These are phyloP conservation scores for Blennius ocellaris DNA, from an alignment of 2,113 vertebrate genomes.

Conservation along the genomic window DNA sequence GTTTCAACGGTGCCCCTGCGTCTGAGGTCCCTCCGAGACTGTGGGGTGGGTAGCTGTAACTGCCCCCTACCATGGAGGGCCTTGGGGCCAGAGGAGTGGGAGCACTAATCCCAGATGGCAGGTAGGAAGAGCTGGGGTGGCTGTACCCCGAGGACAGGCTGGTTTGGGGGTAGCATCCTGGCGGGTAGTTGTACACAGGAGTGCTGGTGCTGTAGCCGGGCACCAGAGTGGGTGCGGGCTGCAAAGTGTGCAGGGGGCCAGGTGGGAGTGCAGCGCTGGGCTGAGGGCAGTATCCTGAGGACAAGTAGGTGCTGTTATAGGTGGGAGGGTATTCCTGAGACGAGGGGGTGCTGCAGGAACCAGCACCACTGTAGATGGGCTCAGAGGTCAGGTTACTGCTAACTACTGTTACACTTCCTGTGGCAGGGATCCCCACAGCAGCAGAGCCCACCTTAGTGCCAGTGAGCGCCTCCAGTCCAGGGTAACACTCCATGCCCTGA, in stretches of 20 bases:
- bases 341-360: slow-evolving; percentile 64
- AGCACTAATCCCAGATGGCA: slow-evolving; percentile 86
- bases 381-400: slow-evolving; percentile 79
- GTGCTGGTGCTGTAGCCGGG: slow-evolving; percentile 86
- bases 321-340: slow-evolving; percentile 90
- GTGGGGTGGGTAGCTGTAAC: slow-evolving; percentile 84
- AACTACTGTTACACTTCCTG: slow-evolving; percentile 85
- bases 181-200: slow-evolving; percentile 88
- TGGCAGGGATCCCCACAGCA: slow-evolving; percentile 79
- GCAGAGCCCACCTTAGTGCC: slow-evolving; percentile 82
- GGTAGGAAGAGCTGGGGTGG: slow-evolving; percentile 87
- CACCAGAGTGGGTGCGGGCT: slow-evolving; percentile 81
- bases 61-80: slow-evolving; percentile 79
- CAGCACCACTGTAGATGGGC: slow-evolving; percentile 80
- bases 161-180: slow-evolving; percentile 81
- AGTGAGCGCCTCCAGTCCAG: slow-evolving; percentile 87
- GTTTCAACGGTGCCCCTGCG: slow-evolving; percentile 83
- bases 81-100: slow-evolving; percentile 86
- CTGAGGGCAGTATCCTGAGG: slow-evolving; percentile 89
- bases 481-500: slow-evolving; percentile 84
- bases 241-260: slow-evolving; percentile 75
- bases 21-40: slow-evolving; percentile 78
- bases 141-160: slow-evolving; percentile 85
- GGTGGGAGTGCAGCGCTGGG: slow-evolving; percentile 82
- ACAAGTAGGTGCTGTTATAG: slow-evolving; percentile 89